A percentile compares a stretch with the other conserved stretches of the same genome.
Evolutionary conservation across 2,888 invertebrate species (phyloP).

Genomic region (Melinaea marsaeus): DNA sequence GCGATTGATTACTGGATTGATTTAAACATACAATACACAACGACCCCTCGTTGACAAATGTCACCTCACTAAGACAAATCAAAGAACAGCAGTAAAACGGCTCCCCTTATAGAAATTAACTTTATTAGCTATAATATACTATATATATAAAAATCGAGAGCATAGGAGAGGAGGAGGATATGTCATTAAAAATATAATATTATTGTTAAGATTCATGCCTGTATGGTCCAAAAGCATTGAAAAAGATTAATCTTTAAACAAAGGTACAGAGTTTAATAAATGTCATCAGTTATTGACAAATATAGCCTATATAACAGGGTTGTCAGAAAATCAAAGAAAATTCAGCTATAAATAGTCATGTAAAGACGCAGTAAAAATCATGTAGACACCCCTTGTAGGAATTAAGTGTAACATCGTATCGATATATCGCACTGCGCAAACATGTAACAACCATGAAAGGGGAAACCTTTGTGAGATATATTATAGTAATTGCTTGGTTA

Average conservation of each 20-base stretch:
- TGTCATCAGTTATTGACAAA: conserved; percentile 21
- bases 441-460: conserved; percentile 53
- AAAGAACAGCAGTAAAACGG: too few relatives aligned
- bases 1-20: too few relatives aligned
- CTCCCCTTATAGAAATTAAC: too few relatives aligned
- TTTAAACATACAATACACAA: too few relatives aligned
- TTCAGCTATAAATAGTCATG: too few relatives aligned
- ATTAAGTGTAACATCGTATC: conserved; percentile 76
- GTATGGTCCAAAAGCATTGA: neutral
- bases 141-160: too few relatives aligned
- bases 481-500: conserved; percentile 29
- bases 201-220: too few relatives aligned
- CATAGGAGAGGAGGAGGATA: too few relatives aligned
- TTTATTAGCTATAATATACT: too few relatives aligned
- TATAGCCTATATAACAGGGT: conserved; percentile 30
- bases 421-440: conserved; percentile 66
- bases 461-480: conserved; percentile 24
- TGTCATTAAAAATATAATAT: too few relatives aligned
- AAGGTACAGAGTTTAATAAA: conserved; percentile 6
- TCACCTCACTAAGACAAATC: too few relatives aligned
- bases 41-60: too few relatives aligned
- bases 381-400: conserved; percentile 65
- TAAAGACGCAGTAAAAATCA: conserved; percentile 62
- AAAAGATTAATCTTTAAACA: neutral
- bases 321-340: conserved; percentile 58